These are phyloP conservation scores for Eidolon helvum DNA, from an alignment of 2,113 vertebrate genomes.

Conservation along the genomic window DNA sequence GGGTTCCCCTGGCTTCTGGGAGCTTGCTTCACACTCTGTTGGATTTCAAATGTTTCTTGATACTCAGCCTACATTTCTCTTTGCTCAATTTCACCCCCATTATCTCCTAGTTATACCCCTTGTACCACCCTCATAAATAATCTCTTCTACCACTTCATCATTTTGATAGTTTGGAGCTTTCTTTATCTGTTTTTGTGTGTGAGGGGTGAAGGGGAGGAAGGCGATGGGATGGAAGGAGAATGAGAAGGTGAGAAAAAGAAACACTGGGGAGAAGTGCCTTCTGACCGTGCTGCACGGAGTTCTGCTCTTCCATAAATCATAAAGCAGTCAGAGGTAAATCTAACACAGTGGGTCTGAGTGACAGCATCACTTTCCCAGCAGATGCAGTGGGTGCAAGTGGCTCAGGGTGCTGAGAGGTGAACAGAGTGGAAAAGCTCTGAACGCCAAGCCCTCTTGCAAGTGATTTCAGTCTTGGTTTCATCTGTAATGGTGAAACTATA, in stretches of 20 bases:
- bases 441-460: not conserved
- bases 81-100: conserved; percentile 44
- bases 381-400: not conserved
- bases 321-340: not conserved
- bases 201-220: not conserved
- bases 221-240: not conserved
- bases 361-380: not conserved
- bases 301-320: not conserved
- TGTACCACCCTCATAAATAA: not conserved
- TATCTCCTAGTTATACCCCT: not conserved
- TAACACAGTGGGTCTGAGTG: not conserved
- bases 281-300: not conserved
- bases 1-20: not conserved
- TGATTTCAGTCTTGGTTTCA: not conserved
- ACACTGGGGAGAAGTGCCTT: not conserved
- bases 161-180: not conserved
- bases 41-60: conserved; percentile 27
- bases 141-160: conserved; percentile 13
- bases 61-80: not conserved
- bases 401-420: not conserved
- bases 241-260: not conserved
- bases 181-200: not conserved
- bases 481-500: not conserved
- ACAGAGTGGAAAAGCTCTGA: not conserved
- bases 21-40: conserved; percentile 26